Evolutionary conservation across 2,113 vertebrate species (phyloP).

Genomic region (Plecturocebus donacophilus): DNA sequence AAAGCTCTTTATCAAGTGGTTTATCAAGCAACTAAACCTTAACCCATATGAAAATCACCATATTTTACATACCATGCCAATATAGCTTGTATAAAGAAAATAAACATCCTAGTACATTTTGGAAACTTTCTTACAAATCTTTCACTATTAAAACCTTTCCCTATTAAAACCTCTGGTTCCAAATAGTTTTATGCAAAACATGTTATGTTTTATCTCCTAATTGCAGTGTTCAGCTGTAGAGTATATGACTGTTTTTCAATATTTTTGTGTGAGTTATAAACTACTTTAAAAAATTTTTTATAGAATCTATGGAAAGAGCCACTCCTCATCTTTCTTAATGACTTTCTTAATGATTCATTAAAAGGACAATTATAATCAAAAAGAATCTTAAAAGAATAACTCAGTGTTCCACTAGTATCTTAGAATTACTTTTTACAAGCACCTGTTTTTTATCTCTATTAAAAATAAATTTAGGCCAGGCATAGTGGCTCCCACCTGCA

Average conservation of each 20-base stretch:
- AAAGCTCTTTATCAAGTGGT: neutral
- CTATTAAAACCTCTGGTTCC: neutral
- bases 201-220: neutral
- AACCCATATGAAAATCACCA: neutral
- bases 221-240: neutral
- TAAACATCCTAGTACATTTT: neutral
- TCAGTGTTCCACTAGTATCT: neutral
- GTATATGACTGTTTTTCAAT: neutral
- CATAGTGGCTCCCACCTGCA: too few species aligned
- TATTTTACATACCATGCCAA: neutral
- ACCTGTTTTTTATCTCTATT: neutral
- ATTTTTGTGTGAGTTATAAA: neutral
- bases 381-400: neutral
- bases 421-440: neutral
- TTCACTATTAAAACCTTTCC: neutral
- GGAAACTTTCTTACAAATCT: neutral
- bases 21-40: conserved; percentile 7
- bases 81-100: neutral
- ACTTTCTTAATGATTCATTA: neutral
- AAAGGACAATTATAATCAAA: conserved; percentile 5
- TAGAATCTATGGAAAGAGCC: neutral
- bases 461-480: neutral
- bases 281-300: neutral
- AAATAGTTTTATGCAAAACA: neutral
- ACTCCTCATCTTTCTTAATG: neutral